Evolutionary conservation across 2,797 vertebrate genomes (phyloP), one percentile per base, ranked within the genome.

Genomic region (Sebastes steindachneri): DNA sequence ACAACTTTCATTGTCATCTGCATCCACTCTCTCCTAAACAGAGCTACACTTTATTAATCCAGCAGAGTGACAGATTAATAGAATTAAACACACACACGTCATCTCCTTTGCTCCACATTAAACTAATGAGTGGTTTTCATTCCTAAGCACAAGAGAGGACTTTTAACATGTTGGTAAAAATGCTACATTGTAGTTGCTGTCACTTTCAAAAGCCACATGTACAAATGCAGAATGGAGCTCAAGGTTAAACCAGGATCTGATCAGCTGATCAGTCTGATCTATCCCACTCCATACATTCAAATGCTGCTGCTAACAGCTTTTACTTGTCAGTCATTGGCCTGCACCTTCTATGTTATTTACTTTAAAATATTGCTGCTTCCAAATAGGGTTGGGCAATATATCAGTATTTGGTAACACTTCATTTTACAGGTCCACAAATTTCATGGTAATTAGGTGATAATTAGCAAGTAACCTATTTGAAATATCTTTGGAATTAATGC

Each of bases 171-270:
- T 8, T 62, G 28, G 1, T 48, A 51, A 51, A 68, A 26, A 54
- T 54, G 17, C n/a, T 33, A 58, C 35, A 64, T 41, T 21, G 0
- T 11, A 23, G 57, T 59, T 29, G 45, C 45, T 48, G 45, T 48
- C 2, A 62, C 59, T 54, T 54, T 54, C 51, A 21, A 31, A 63
- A 33, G 17, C 5, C 4, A 35, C 41, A n/a, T 53, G 7, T 5
- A 67, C 53, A 48, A 26, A 62, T n/a, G 10, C 41, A 60, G 29
- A 66, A 31, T 14, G 29, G 2, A 66, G 35, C n/a, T 58, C 2
- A 26, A 73, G 53, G n/a, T 73, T 66, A 76, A 67, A 68, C 23
- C 67, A 63, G 4, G 57, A 45, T 54, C 21, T 64, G 73, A 77
- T 77, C 58, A 63, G 70, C 23, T 68, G 54, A 73, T 58, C 53